Base-by-base conservation (phyloP, 2,113 vertebrate genomes). In the Gnathonemus longibarbis region DNA sequence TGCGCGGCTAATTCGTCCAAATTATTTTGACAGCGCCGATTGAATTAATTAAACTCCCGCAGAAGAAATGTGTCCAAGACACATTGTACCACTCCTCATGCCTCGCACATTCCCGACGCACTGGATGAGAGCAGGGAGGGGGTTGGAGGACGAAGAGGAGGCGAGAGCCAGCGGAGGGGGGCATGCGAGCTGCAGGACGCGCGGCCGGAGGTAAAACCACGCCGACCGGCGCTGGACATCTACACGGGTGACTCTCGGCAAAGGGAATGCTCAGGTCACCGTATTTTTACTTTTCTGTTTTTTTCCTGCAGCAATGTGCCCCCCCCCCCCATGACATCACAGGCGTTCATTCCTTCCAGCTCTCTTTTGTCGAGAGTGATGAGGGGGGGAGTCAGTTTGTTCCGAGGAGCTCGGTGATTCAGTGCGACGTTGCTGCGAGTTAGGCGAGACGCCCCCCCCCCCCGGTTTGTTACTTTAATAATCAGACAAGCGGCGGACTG, bases 361-460 rank as follows among this genome's bases (percentile, higher is more conserved):
- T 95, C 94, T 92, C 91, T 95, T 95, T 95, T 97, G 96, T 97
- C 96, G 93, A 93, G 96, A 96, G 94, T 93, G 93, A 97, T 97
- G 96, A 97, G 93, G 90, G 93, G 94, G 94, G 92, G 94, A 94
- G 95, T 96, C 95, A 95, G 94, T 97, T 93, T 95, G 95, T 96
- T 96, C 93, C 90, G 91, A 93, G 80, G 91, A 95, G 94, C 94
- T 93, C 93, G 93, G 96, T 97, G 97, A 98, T 97, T 95, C 91
- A 35, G 94, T 96, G 95, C 95, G 97, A 97, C 96, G 89, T 95
- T 93, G 95, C 96, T 94, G 95, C 91, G 92, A 94, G 93, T 95
- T 93, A 90, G 90, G 93, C 90, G 90, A 91, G 94, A 95, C 91
- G 94, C 92, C 90, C 91, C 90, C 49, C 15, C 3, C 15, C 35